Evolutionary conservation across 2,797 vertebrate genomes (phyloP).

Genomic region (Threskiornis aethiopicus): DNA sequence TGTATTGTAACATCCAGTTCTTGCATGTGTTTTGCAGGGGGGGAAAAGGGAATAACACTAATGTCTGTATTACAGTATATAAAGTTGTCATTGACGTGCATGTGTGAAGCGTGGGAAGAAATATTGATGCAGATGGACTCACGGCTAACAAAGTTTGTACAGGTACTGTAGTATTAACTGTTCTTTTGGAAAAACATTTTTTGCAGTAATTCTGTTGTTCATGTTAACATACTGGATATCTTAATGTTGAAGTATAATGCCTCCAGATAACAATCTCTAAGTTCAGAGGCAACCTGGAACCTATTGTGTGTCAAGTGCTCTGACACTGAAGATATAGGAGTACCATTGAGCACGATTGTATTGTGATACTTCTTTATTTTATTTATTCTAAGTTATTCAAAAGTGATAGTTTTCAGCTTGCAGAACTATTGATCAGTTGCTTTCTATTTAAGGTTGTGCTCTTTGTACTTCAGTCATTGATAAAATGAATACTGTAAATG

Average conservation of each 20-base stretch:
- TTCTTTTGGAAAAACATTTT: neutral
- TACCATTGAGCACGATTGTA: neutral
- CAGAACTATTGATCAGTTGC: neutral
- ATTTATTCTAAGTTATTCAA: neutral
- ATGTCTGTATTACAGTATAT: conserved; percentile 80
- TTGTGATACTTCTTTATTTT: neutral
- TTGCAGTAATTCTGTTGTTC: neutral
- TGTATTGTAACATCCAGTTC: neutral
- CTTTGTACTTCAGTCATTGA: neutral
- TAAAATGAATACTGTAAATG: neutral
- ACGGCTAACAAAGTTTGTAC: conserved; percentile 95
- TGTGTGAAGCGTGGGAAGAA: conserved; percentile 99
- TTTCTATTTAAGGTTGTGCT: neutral
- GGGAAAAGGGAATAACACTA: neutral
- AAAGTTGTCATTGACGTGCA: conserved; percentile 92
- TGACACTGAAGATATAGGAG: neutral
- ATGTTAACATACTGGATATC: neutral
- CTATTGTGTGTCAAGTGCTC: neutral
- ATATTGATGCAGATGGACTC: conserved; percentile 98
- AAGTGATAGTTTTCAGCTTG: neutral
- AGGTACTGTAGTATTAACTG: conserved; percentile 76
- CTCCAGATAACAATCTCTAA: neutral
- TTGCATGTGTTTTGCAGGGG: neutral
- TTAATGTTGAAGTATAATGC: neutral
- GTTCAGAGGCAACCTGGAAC: neutral